phyloP scores from a whole-genome alignment of 2,797 vertebrate species.

The Labroides dimidiatus region DNA sequence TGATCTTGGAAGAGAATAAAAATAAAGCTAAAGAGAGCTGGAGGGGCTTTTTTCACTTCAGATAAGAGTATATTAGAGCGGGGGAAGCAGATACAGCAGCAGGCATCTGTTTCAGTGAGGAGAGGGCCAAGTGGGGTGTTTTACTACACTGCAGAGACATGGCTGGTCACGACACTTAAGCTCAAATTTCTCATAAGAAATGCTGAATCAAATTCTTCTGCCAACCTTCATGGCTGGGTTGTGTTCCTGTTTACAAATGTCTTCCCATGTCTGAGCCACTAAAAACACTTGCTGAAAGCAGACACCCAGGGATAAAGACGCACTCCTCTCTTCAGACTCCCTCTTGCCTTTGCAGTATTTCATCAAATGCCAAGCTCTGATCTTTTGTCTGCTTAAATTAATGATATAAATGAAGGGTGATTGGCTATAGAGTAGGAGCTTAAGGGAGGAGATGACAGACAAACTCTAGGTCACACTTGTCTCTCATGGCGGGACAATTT shows the following conservation, averaged over 20 bases:
- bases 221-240: constrained; percentile 14
- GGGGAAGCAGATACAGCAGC: constrained; percentile 19
- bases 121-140: constrained; percentile 20
- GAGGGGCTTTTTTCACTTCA: constrained; percentile 11
- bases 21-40: neutral
- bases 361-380: constrained; percentile 54
- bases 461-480: constrained; percentile 48
- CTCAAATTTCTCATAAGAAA: constrained; percentile 10
- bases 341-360: constrained; percentile 47
- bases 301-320: constrained; percentile 38
- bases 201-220: constrained; percentile 23
- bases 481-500: constrained; percentile 13
- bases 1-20: constrained; percentile 4
- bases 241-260: constrained; percentile 39
- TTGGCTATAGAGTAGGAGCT: constrained; percentile 37
- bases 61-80: constrained; percentile 24
- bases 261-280: constrained; percentile 55
- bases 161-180: constrained; percentile 12
- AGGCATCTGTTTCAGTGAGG: constrained; percentile 9
- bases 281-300: constrained; percentile 41
- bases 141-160: constrained; percentile 9
- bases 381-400: constrained; percentile 65
- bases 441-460: constrained; percentile 41
- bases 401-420: constrained; percentile 49
- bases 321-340: constrained; percentile 30